Conservation (phyloP, 2,113 vertebrate genomes). For the Epinephelus cyanopodus region DNA sequence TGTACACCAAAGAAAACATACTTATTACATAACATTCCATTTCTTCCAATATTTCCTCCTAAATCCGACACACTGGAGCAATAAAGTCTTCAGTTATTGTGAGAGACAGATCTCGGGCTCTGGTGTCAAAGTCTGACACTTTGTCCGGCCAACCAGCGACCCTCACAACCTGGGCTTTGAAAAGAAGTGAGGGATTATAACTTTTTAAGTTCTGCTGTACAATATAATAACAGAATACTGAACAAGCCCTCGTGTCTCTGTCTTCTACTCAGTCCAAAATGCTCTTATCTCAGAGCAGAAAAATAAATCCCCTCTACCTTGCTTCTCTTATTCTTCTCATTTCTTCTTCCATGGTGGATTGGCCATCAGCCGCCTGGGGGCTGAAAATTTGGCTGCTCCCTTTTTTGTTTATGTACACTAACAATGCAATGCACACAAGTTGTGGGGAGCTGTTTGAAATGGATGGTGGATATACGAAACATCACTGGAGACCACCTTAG, state of each 20-base stretch:
- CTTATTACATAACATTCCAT: no score
- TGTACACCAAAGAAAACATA: no score
- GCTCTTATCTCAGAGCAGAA: slow-evolving; percentile 8
- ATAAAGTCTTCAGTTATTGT: no score
- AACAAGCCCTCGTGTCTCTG: neutral
- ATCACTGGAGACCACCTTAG: no score
- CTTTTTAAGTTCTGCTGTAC: slow-evolving; percentile 1
- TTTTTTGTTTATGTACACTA: neutral
- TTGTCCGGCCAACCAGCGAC: neutral
- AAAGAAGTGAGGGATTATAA: neutral
- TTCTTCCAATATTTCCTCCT: no score
- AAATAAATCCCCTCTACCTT: neutral
- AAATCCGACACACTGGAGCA: no score
- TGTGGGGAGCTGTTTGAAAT: neutral
- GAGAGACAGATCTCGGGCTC: no score
- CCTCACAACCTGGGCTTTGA: neutral
- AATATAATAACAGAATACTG: neutral
- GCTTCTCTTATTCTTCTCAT: neutral
- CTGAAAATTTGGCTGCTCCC: no score
- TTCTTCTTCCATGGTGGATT: neutral
- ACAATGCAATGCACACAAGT: neutral
- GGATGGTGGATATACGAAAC: no score
- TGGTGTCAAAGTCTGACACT: neutral
- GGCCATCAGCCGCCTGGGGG: neutral
- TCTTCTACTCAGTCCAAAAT: neutral